Percentiles rank a stretch among this genome's conserved stretches.
phyloP scores from a whole-genome alignment of 1,140 invertebrate genomes.

The Heliconius hermathena region DNA sequence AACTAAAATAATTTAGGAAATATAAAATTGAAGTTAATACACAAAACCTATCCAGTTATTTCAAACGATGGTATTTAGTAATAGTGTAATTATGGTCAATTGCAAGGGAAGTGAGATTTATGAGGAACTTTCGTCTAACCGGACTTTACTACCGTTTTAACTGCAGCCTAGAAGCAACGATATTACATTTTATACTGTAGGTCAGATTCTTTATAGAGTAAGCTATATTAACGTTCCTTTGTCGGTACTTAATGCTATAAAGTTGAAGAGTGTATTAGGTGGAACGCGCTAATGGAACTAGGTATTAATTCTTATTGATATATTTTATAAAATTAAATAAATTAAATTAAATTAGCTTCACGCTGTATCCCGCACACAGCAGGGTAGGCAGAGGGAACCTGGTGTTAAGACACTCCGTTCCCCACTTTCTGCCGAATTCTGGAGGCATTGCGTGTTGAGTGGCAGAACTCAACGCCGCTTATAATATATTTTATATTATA shows the following conservation, averaged over 20 bases:
- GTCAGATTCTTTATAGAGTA: background rate
- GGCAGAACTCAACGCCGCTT: no score
- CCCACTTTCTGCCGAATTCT: no score
- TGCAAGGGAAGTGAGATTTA: conserved; percentile 38
- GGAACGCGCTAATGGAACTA: no score
- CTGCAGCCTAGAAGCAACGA: conserved; percentile 27
- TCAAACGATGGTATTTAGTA: background rate
- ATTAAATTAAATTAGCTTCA: no score
- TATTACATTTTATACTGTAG: conserved; percentile 34
- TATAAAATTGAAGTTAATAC: background rate
- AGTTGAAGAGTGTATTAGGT: no score
- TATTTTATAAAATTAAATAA: no score
- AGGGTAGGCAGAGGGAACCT: no score
- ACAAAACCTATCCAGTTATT: background rate
- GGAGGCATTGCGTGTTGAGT: no score
- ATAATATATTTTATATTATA: no score
- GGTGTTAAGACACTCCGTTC: no score
- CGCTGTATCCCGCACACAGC: no score
- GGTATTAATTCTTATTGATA: no score
- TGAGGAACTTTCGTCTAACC: conserved; percentile 37
- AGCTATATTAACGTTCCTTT: background rate
- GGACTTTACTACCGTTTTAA: conserved; percentile 40
- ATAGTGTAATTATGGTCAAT: conserved; percentile 44
- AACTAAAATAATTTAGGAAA: background rate
- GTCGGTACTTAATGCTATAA: background rate